Conservation (phyloP, 2,797 vertebrate species). For the Sylvia borin region DNA sequence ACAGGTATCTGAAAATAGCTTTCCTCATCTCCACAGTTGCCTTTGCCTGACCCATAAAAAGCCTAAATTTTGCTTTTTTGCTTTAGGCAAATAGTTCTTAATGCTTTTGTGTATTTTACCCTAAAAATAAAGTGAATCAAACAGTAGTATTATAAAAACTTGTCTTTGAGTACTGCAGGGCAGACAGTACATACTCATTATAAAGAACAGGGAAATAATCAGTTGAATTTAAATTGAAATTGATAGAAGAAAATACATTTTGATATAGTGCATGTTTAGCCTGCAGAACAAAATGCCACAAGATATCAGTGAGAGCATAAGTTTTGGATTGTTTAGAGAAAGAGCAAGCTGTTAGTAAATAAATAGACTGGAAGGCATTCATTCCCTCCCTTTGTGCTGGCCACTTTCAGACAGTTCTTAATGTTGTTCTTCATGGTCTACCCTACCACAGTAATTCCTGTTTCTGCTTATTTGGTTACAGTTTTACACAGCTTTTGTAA, state of each 20-base stretch:
- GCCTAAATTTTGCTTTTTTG: background rate
- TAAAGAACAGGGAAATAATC: conserved; percentile 17
- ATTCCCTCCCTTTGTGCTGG: background rate
- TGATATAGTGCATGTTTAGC: background rate
- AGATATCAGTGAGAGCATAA: background rate
- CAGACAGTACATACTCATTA: background rate
- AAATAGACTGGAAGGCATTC: background rate
- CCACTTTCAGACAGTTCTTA: background rate
- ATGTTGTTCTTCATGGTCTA: background rate
- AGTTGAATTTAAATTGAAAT: conserved; percentile 23
- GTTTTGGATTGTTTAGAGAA: background rate
- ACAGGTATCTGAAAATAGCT: conserved; percentile 10
- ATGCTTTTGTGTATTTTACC: conserved; percentile 1
- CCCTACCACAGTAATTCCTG: background rate
- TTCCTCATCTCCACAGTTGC: background rate
- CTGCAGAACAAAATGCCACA: background rate
- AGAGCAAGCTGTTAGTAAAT: background rate
- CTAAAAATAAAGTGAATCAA: conserved; percentile 11
- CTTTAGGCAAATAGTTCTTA: conserved; percentile 13
- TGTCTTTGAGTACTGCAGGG: background rate
- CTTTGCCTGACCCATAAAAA: background rate
- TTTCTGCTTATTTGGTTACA: background rate
- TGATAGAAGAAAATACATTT: conserved; percentile 24
- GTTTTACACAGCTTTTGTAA: background rate
- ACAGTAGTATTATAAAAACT: background rate